Base-by-base conservation (phyloP, 2,888 invertebrate species). In the Cristatella mucedo region DNA sequence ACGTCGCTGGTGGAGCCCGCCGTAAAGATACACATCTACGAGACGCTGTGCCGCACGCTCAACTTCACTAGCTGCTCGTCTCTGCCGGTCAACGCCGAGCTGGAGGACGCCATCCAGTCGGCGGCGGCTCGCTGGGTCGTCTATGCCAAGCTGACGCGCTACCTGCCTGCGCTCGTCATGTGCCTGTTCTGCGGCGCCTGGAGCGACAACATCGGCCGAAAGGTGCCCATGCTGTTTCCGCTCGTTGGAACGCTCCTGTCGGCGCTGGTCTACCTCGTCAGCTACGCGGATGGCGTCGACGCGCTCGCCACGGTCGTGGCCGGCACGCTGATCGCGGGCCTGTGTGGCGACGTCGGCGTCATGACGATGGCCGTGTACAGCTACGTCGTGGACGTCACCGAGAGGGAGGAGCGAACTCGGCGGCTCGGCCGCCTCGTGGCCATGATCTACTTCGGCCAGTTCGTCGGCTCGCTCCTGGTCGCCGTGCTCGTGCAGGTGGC, bases 351-450 rank as follows among this genome's bases (percentile, higher is more conserved):
- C 43, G 59, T 59, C n/a, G 55, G 63, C 1, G 53, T 65, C 4
- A 58, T 65, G 4, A n/a, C 26, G 24, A 65, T 65, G 65, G 62
- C 63, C 1, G 57, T 62, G 1, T 59, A 63, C 50, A 62, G 62
- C 38, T 61, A 63, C 46, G 54, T 61, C 11, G 48, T 60, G 4
- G 65, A 65, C 41, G 53, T 55, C 13, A 58, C 36, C 4, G 51
- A 52, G 41, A 45, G 47, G 21, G 55, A 54, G 11, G 49, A 57
- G 21, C 44, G 65, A 9, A 64, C 64, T 1, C 42, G 48, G 21
- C 51, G 54, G 22, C 47, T 64, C 19, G 60, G 61, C 1, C 53
- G 52, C 21, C 52, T 64, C 6, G 47, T 64, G 33, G 55, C 60
- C 2, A 63, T 62, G 59, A 64, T 59, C 42, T 61, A 57, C 44